Evolutionary conservation across 2,797 vertebrate genomes (phyloP), one percentile per base, ranked within the genome.

Genomic region (Betta splendens): DNA sequence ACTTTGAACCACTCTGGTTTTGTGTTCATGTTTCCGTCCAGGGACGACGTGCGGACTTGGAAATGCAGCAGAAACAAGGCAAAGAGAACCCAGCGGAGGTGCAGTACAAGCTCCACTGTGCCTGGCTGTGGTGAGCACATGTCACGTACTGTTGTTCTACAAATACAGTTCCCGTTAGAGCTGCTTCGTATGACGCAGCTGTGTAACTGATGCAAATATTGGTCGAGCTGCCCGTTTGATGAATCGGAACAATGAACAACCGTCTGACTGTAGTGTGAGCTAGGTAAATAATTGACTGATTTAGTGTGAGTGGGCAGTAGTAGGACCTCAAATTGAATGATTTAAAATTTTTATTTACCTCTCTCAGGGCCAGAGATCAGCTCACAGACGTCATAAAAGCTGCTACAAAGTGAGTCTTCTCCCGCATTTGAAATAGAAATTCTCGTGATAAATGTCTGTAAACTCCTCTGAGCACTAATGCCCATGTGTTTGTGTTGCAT

Each of bases 111-210:
- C 93, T 94, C 1, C 92, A 90, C 83, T 95, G 93, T 49, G 92
- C 95, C 74, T 98, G 97, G 97, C 89, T 98, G 17, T 98, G 97
- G 97, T 99, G 88, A 94, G 93, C 21, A 33, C 32, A 47, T 1
- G 44, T 17, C n/a, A 2, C 11, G 3, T 2, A 39, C 5, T 37
- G 11, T 5, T 23, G 17, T 25, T 1, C 25, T 9, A 5, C n/a
- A 35, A 11, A 9, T 5, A 9, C 7, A 31, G n/a, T 26, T 26
- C 26, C 25, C 5, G 42, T 18, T 28, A 40, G 3, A 22, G 32
- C n/a, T n/a, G n/a, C n/a, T n/a, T n/a, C n/a, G n/a, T n/a, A n/a
- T n/a, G n/a, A n/a, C n/a, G n/a, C n/a, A n/a, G n/a, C n/a, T n/a
- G n/a, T n/a, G n/a, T n/a, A n/a, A n/a, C n/a, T n/a, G n/a, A 13